Percentiles rank a stretch among this genome's conserved stretches.
Evolutionary conservation across 1,140 invertebrate species (phyloP).

Genomic region (Bombus superbus): DNA sequence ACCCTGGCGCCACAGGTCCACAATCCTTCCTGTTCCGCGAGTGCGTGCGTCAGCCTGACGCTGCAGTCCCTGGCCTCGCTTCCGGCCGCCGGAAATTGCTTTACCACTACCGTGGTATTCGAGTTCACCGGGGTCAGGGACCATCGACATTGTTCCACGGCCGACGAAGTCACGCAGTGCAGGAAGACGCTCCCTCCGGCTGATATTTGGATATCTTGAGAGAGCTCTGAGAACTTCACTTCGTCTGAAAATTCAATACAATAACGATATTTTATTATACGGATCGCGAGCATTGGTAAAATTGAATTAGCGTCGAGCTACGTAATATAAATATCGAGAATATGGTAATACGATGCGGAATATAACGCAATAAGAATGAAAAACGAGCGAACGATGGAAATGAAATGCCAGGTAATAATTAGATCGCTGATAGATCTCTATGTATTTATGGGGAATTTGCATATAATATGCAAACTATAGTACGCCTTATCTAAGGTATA

Average conservation of each 20-base stretch:
- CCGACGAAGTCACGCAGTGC: slow-evolving; percentile 76
- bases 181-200: slow-evolving; percentile 76
- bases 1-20: slow-evolving; percentile 80
- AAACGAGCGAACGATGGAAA: too few relatives aligned
- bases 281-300: too few relatives aligned
- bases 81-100: slow-evolving; percentile 77
- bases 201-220: slow-evolving; percentile 79
- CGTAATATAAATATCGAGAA: too few relatives aligned
- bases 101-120: slow-evolving; percentile 80
- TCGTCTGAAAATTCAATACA: slow-evolving; percentile 68
- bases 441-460: too few relatives aligned
- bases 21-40: slow-evolving; percentile 77
- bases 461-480: too few relatives aligned
- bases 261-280: background rate
- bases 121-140: slow-evolving; percentile 78
- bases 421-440: too few relatives aligned
- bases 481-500: too few relatives aligned
- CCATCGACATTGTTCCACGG: slow-evolving; percentile 81
- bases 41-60: slow-evolving; percentile 76
- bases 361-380: too few relatives aligned
- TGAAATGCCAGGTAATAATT: too few relatives aligned
- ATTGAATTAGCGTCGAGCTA: too few relatives aligned
- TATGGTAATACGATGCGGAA: too few relatives aligned
- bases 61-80: slow-evolving; percentile 79
- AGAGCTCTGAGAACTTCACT: slow-evolving; percentile 79